Base-by-base conservation (phyloP, 2,888 invertebrate species). In the Drosophila ezoana region DNA sequence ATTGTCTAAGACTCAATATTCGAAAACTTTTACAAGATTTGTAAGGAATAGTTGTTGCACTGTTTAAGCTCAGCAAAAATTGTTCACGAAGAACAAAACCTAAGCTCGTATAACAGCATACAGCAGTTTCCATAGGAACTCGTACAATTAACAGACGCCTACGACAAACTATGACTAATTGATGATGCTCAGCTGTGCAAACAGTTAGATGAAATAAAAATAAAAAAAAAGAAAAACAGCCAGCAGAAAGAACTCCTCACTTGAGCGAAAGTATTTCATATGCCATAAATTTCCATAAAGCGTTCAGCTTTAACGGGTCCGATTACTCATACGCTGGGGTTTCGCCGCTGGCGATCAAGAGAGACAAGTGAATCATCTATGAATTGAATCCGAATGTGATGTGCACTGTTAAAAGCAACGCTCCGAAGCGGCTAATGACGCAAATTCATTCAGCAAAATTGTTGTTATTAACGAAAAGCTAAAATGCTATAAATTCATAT, bases 211-310 rank as follows among this genome's bases (percentile, higher is more conserved):
- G 35, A 14, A 23, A 63, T 33, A n/a, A n/a, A n/a, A 32, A 32
- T n/a, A 45, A 4, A 53, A 48, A 13, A 18, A 43, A 56, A 20
- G 49, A 48, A 13, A 18, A 38, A 52, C 28, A 20, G 10, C 4
- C 3, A 45, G 28, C 28, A 38, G 11, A 33, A 56, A 60, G 38
- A 66, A 51, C 72, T 52, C 32, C 62, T 10, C 60, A 69, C 53
- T 77, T 56, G 53, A 81, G 81, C 85, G 87, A 83, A 85, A 83
- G 83, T 74, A 71, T 79, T 87, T 84, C 78, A 53, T 69, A 70
- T 53, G 73, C 81, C 81, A 87, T 84, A 56, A 83, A 83, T 83
- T 87, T 84, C 67, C 81, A 83, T 83, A 84, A 84, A 61, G 56
- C 69, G 61, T 66, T 59, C 41, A 51, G 40, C 20, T 52, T 56